A percentile compares a stretch with the other conserved stretches of the same genome.
phyloP scores from a whole-genome alignment of 2,113 vertebrate genomes.

The Callaeas wilsoni region DNA sequence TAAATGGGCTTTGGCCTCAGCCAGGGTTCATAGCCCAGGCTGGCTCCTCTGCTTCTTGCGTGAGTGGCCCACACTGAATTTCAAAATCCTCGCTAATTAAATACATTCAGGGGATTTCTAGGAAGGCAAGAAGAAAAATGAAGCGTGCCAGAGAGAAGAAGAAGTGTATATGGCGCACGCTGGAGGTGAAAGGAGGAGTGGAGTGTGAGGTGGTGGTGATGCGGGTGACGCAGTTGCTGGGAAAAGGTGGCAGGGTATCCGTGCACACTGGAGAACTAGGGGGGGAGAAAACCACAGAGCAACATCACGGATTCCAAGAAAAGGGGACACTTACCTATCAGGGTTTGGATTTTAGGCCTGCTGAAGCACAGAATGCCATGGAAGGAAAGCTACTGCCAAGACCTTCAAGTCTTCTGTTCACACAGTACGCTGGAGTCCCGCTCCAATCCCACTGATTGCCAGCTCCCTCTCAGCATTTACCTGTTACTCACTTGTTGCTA shows the following conservation, averaged over 20 bases:
- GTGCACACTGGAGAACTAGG: rapidly evolving
- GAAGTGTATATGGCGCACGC: rapidly evolving
- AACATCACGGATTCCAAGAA: neutral
- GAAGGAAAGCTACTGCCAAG: neutral
- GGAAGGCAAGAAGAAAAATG: neutral
- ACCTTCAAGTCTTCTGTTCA: neutral
- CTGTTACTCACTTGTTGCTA: neutral
- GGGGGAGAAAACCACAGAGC: neutral
- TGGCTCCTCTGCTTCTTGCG: neutral
- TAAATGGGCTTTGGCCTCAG: slow-evolving; percentile 30
- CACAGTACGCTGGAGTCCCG: rapidly evolving
- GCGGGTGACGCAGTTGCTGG: neutral
- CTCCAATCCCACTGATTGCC: neutral
- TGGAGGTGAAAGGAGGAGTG: neutral
- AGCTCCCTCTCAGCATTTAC: neutral
- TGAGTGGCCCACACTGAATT: neutral
- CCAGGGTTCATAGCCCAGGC: neutral
- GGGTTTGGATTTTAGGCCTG: neutral
- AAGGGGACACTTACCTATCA: neutral
- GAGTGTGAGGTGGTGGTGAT: neutral
- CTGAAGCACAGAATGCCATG: neutral
- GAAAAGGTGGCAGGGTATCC: neutral
- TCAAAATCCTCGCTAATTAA: neutral
- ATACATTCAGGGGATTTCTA: neutral
- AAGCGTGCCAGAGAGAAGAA: neutral